Percentiles rank a stretch among this genome's conserved stretches.
Evolutionary conservation across 1,140 invertebrate genomes (phyloP).

Genomic region (Drosophila truncata): DNA sequence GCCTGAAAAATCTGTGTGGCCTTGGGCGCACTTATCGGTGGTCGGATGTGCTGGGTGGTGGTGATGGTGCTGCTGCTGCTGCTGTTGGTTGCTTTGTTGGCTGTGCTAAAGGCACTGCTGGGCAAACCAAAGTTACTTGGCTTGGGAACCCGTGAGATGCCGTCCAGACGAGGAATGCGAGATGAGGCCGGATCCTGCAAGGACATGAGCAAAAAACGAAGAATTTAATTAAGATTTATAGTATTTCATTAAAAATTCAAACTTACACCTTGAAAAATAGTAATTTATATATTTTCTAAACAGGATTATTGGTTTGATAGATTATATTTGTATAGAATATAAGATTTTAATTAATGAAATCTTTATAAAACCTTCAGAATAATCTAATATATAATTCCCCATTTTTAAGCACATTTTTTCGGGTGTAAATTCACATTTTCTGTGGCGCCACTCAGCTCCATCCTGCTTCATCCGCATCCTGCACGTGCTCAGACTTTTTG

Average conservation of each 20-base stretch:
- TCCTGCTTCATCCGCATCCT: slow-evolving; percentile 9
- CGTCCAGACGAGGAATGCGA: slow-evolving; percentile 78
- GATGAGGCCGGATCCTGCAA: slow-evolving; percentile 75
- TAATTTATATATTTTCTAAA: neutral
- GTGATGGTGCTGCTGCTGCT: neutral
- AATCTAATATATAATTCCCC: neutral
- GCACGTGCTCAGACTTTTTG: slow-evolving; percentile 75
- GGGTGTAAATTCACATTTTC: slow-evolving; percentile 5
- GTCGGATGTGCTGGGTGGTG: slow-evolving; percentile 63
- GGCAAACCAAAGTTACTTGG: slow-evolving; percentile 60
- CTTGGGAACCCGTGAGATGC: slow-evolving; percentile 71
- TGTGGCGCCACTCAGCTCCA: slow-evolving; percentile 36
- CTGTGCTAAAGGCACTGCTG: slow-evolving; percentile 11
- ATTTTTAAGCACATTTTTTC: neutral
- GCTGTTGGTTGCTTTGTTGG: slow-evolving; percentile 6
- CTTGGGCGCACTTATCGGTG: slow-evolving; percentile 46
- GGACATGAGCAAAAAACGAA: neutral
- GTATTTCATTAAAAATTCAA: neutral
- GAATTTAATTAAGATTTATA: slow-evolving; percentile 20
- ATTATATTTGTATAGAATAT: neutral
- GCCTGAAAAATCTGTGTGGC: slow-evolving; percentile 65
- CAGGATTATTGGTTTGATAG: neutral
- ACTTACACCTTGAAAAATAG: neutral
- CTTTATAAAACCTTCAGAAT: no score
- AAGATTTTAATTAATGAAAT: no score